Evolutionary conservation across 2,888 invertebrate genomes (phyloP), one percentile per base, ranked within the genome.

Genomic region (Prosapia bicincta): DNA sequence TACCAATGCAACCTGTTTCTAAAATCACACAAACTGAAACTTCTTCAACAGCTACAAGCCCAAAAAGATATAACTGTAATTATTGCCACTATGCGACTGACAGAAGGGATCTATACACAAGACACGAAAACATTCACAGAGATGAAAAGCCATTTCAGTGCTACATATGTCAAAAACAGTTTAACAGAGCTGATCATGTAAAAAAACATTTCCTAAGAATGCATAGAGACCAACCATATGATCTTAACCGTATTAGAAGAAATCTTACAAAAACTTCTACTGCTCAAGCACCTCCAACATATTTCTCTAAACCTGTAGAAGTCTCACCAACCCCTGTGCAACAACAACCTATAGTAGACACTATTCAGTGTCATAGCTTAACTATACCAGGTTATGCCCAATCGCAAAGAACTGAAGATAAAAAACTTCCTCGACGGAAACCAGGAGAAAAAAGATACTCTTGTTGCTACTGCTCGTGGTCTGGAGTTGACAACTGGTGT

Each of bases 141-240:
- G 95, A 95, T 84, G 96, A 96, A 84, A 96, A 97, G 84, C 96
- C 96, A 6, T 97, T 96, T 84, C 95, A 96, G 84, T 97, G 96
- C 85, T 96, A 96, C 84, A 92, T 96, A 32, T 96, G 96, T 84
- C 91, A 93, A 84, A 96, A 96, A 85, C 95, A 96, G 84, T 97
- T 97, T 86, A 97, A 96, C 85, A 89, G 96, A 72, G 96, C 96
- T 54, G 96, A 97, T 85, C 96, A 97, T 84, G 96, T 97, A 68
- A 97, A 97, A 85, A 97, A 97, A 83, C 96, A 97, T 85, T 96
- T 96, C 83, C 87, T 95, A 80, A 88, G 96, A 80, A 96, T 97
- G 94, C 96, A 97, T 83, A 90, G 96, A 66, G 96, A 96, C 82
- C 92, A 95, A 83, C 91, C 92, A 0, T 97, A 96, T 84, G 96